Evolutionary conservation across 2,888 invertebrate species (phyloP).

Genomic region (Thymelicus sylvestris): DNA sequence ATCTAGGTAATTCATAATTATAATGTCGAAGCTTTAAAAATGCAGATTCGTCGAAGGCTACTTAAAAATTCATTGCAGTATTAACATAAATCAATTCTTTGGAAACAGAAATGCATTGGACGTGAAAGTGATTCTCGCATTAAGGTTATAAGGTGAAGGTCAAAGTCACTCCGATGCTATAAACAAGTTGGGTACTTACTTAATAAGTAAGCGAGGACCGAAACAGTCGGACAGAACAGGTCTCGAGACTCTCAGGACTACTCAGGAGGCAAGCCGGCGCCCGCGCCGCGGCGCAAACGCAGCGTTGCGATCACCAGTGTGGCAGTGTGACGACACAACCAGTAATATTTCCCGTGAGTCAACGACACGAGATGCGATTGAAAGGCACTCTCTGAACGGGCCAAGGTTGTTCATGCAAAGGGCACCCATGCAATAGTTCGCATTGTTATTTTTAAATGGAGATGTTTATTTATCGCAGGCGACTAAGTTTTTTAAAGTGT

Average conservation of each 20-base stretch:
- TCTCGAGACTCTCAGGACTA: neutral
- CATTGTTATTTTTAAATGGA: slow-evolving; percentile 24
- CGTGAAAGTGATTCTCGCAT: slow-evolving; percentile 10
- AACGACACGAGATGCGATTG: slow-evolving; percentile 48
- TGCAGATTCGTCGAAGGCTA: neutral
- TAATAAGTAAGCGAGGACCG: slow-evolving; percentile 11
- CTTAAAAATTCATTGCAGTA: neutral
- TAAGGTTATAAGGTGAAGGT: slow-evolving; percentile 34
- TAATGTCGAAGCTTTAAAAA: slow-evolving; percentile 14
- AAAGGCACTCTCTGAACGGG: slow-evolving; percentile 55
- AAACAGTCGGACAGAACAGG: slow-evolving; percentile 3
- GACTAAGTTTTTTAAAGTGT: neutral
- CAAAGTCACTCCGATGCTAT: slow-evolving; percentile 18
- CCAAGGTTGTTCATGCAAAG: slow-evolving; percentile 53
- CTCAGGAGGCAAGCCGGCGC: slow-evolving; percentile 1
- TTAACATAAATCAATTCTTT: neutral
- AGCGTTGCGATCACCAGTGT: slow-evolving; percentile 8
- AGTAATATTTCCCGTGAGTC: slow-evolving; percentile 42
- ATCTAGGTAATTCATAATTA: slow-evolving; percentile 6
- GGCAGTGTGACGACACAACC: slow-evolving; percentile 27
- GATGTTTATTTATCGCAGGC: neutral
- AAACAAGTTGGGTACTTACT: slow-evolving; percentile 13
- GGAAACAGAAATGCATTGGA: neutral
- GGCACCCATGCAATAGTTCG: slow-evolving; percentile 27
- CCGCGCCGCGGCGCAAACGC: slow-evolving; percentile 15